Base-by-base conservation (phyloP, 1,140 invertebrate species). In the Whitmania pigra region DNA sequence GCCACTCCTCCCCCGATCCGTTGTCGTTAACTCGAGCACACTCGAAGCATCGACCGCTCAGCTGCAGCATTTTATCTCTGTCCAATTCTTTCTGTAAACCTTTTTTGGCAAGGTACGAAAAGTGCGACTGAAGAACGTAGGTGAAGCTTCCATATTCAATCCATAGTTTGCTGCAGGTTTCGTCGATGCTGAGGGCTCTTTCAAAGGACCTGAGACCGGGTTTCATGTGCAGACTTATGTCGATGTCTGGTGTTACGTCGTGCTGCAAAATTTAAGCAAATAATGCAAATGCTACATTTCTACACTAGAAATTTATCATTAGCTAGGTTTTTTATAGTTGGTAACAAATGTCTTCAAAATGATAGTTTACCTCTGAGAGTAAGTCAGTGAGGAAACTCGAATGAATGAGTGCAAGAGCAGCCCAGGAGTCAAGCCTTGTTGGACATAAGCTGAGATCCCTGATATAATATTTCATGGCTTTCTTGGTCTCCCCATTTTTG, bases 111-210 rank as follows among this genome's bases (percentile, higher is more conserved):
- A 91, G 83, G 69, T 91, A 85, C 4, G 90, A 92, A 78, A 89
- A 90, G 80, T 90, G 92, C 0, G 91, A 91, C 79, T 92, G 89
- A 4, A 93, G 87, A 76, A 88, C 88, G 77, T 94, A 95, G 0
- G 89, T 88, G 76, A 93, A 88, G 53, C 87, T 88, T 2, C 91
- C 93, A 78, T 89, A 93, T 80, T 95, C 93, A 40, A 93, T 90
- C 88, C 89, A 91, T 75, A 94, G 82, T 71, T 89, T 88, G 53
- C 87, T 85, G 77, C 89, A 88, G 0, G 83, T 84, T 49, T 76
- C 73, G 40, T 89, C 86, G 0, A 94, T 77, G 75, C 89, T 84
- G 20, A 93, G 82, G 2, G 91, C 88, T 75, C 87, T 85, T 75
- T 88, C 86, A 79, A 90, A 94, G 83, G 91, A 93, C 54, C 87